phyloP scores from a whole-genome alignment of 2,888 invertebrate genomes.

The Brachyopa scutellaris region DNA sequence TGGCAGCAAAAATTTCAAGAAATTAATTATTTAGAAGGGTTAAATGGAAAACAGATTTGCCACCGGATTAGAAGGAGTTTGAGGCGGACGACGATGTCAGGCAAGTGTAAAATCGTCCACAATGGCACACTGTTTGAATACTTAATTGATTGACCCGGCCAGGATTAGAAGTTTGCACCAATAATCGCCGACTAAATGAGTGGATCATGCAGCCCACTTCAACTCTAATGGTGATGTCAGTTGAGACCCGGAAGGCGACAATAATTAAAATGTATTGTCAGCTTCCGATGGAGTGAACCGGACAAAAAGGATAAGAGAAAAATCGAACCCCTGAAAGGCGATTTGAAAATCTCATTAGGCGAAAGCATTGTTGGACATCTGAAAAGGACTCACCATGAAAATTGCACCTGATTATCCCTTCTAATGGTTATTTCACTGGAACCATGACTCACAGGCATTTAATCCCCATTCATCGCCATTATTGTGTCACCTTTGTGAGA shows the following conservation, averaged over 20 bases:
- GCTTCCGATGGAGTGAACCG: background rate
- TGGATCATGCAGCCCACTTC: constrained; percentile 31
- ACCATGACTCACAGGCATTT: constrained; percentile 8
- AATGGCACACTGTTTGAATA: constrained; percentile 41
- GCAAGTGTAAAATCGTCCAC: constrained; percentile 34
- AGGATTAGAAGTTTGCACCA: constrained; percentile 37
- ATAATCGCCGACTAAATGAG: constrained; percentile 52
- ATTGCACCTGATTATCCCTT: constrained; percentile 11
- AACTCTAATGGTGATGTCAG: background rate
- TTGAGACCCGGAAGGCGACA: constrained; percentile 1
- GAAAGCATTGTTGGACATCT: constrained; percentile 17
- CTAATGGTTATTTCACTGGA: constrained; percentile 6
- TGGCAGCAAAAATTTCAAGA: constrained; percentile 36
- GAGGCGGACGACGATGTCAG: background rate
- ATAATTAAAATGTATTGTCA: constrained; percentile 57
- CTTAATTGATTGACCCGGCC: constrained; percentile 52
- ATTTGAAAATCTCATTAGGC: constrained; percentile 46
- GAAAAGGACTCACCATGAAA: background rate
- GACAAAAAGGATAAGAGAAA: background rate
- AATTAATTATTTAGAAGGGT: constrained; percentile 67
- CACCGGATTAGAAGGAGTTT: constrained; percentile 20
- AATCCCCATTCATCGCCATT: constrained; percentile 34
- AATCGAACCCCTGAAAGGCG: background rate
- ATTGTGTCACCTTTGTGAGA: constrained; percentile 46
- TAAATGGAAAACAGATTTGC: constrained; percentile 55